phyloP scores from a whole-genome alignment of 2,113 vertebrate species.

The Callithrix jacchus region DNA sequence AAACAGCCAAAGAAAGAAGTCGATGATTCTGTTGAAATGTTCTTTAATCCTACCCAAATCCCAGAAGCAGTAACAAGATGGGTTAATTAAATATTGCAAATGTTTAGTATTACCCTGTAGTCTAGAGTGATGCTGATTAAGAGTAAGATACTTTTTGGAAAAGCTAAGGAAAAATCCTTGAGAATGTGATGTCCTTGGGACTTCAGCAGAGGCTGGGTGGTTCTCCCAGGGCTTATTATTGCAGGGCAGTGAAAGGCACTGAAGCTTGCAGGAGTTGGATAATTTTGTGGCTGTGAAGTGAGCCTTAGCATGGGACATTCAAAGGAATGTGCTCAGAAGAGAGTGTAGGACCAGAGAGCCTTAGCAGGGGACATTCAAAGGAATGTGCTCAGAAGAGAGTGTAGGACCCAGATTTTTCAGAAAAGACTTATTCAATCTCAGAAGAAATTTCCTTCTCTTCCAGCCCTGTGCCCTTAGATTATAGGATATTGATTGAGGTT shows the following conservation, averaged over 20 bases:
- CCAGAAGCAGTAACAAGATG: neutral
- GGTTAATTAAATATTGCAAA: neutral
- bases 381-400: neutral
- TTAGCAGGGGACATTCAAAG: neutral
- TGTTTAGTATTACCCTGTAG: neutral
- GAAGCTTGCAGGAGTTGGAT: neutral
- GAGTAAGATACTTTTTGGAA: neutral
- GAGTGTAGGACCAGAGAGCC: neutral
- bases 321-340: neutral
- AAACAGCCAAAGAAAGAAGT: neutral
- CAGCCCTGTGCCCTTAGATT: neutral
- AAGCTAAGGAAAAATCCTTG: neutral
- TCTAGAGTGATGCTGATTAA: neutral
- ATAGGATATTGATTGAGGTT: neutral
- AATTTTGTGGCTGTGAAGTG: neutral
- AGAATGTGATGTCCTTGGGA: neutral
- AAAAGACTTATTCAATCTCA: neutral
- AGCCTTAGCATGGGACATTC: neutral
- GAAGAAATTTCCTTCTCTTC: neutral
- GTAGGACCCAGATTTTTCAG: neutral
- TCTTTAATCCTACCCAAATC: neutral
- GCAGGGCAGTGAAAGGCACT: neutral
- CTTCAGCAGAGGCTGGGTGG: neutral
- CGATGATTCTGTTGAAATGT: neutral
- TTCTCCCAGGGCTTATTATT: neutral